Evolutionary conservation across 2,113 vertebrate genomes (phyloP), one percentile per base, ranked within the genome.

Genomic region (Elaphurus davidianus): DNA sequence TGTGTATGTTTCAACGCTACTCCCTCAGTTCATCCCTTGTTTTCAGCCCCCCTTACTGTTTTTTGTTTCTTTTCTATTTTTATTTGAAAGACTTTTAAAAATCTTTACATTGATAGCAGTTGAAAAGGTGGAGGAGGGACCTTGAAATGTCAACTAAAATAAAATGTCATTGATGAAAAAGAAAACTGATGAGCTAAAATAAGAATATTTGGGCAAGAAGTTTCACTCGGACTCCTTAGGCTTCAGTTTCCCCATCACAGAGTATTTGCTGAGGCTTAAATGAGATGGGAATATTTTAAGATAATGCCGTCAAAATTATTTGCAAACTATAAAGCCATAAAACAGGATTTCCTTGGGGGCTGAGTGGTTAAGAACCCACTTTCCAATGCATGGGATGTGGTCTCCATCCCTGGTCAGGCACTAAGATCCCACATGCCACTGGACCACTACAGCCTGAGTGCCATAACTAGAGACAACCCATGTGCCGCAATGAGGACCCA

Each of bases 61-160:
- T n/a, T 84, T 87, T 11, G 16, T n/a, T 94, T 95, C 79, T 79
- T 79, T 59, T 78, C 30, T 76, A 74, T 43, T 88, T 91, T 91
- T 76, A n/a, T n/a, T 64, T 40, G 3, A 50, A 89, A 45, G 19
- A 74, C 16, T 89, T 57, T 36, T 30, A 83, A 57, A 23, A 94
- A 57, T 90, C 43, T 92, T 85, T 83, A 82, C 6, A 71, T 2
- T 71, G 64, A 36, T 21, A 36, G n/a, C 64, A 71, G 11, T 21
- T 71, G 7, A 2, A 91, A 59, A 91, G 64, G 54, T 76, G 54
- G 43, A 30, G 12, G 14, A 25, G 76, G 7, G 67, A 6, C 10
- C 47, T 84, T 87, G 90, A 94, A 94, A 97, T 64, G 30, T 84
- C 90, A 84, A 90, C 1, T 36, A 21, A 21, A 81, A 81, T 74